Conservation (phyloP, 2,113 vertebrate species). For the Phalacrocorax brasilianus region DNA sequence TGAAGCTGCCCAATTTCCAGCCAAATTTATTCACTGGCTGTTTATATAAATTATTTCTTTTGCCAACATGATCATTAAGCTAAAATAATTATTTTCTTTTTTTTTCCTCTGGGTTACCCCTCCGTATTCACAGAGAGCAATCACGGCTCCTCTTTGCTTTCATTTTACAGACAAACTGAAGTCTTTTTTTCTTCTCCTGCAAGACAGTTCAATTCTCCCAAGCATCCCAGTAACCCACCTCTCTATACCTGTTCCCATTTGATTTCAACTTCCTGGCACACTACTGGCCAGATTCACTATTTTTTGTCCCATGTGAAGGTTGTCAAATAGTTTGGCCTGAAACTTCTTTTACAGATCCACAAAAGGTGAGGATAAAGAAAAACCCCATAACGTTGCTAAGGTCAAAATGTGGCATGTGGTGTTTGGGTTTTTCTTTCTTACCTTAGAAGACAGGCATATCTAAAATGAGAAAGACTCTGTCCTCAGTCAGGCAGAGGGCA, state of each 20-base stretch:
- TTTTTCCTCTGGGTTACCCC: not conserved
- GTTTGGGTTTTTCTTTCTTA: not conserved
- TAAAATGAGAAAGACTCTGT: not conserved
- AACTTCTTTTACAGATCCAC: not conserved
- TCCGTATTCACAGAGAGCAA: not conserved
- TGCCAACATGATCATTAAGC: not conserved
- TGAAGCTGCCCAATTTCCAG: not conserved
- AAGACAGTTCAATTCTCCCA: not conserved
- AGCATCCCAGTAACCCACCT: not conserved
- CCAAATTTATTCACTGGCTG: not conserved
- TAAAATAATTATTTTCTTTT: not conserved
- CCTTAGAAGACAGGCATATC: not conserved
- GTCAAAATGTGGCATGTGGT: not conserved
- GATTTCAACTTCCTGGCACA: not conserved
- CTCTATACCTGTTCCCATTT: not conserved
- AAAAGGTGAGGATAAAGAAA: not conserved
- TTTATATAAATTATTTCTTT: not conserved
- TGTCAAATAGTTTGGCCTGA: not conserved
- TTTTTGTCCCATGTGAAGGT: not conserved
- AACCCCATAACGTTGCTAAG: not conserved
- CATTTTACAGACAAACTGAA: not conserved
- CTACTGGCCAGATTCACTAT: not conserved
- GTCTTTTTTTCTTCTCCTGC: not conserved
- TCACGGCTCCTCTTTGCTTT: not conserved
- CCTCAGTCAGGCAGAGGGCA: not conserved